Evolutionary conservation across 2,113 vertebrate species (phyloP), one percentile per base, ranked within the genome.

Genomic region (Corythaeola cristata): DNA sequence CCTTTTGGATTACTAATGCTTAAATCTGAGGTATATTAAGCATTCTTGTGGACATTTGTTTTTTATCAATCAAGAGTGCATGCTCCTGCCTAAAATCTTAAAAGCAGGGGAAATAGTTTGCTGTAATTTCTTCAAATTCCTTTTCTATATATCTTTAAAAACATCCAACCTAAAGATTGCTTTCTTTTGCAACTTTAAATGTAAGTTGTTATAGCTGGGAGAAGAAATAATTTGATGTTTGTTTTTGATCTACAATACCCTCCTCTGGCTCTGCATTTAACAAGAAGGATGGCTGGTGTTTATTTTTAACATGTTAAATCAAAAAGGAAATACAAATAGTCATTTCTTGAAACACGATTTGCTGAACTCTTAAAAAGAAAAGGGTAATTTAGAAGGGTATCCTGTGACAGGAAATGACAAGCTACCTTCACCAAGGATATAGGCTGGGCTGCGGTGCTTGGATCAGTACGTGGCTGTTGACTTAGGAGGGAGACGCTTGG

Each of bases 361-460:
- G 74, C 75, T 73, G 66, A 68, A 58, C 55, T 90, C 62, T 81
- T 50, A 35, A 87, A 89, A 93, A 93, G 87, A 95, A 88, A 75
- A 97, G 88, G 44, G 59, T 85, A 87, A 95, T 78, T 90, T 94
- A 95, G 53, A 50, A 86, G 80, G 88, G 94, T 96, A 96, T 97
- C 97, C 94, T 92, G 91, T 97, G 93, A 85, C 92, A 98, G 94
- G 96, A 97, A 97, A 97, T 96, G 97, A 95, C 89, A 97, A 94
- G 66, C 78, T 89, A 75, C 95, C 79, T 96, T 97, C 82, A 88
- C 41, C 50, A 68, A 68, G 88, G 90, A 55, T 67, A 74, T 64
- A 90, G 90, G 86, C 92, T 77, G 89, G 80, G 32, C 88, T 97
- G 93, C 9, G 71, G 72, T 53, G 49, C 81, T 60, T 91, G 92